Conservation (phyloP, 2,888 invertebrate genomes). For the Plebejus anna region DNA sequence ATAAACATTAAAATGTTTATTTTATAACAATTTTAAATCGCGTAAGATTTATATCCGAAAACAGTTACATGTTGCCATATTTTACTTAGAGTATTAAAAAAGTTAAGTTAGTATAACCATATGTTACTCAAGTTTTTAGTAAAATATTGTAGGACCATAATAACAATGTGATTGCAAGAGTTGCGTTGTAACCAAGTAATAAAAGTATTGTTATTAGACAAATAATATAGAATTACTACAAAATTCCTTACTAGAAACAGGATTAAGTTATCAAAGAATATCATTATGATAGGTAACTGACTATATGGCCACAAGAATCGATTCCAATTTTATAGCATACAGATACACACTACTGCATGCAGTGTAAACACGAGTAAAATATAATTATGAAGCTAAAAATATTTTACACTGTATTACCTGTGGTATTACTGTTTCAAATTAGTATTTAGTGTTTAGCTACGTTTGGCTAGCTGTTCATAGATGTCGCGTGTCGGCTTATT, state of each 20-base stretch:
- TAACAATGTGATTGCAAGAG: conserved; percentile 25
- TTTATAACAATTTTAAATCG: not conserved
- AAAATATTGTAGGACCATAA: not conserved
- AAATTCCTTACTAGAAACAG: not conserved
- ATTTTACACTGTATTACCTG: not conserved
- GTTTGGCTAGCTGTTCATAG: not conserved
- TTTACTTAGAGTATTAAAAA: not conserved
- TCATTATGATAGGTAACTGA: not conserved
- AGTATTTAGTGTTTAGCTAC: not conserved
- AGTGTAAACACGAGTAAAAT: not conserved
- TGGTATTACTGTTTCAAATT: conserved; percentile 1
- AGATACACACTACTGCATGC: not conserved
- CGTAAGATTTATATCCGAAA: not conserved
- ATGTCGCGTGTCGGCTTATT: not conserved
- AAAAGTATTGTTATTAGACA: conserved; percentile 1
- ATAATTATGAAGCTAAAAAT: not conserved
- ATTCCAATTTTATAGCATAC: not conserved
- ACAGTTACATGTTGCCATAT: not conserved
- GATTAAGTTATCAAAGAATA: not conserved
- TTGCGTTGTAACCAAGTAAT: not conserved
- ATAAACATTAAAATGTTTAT: not conserved
- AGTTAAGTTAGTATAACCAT: not conserved
- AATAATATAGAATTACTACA: not conserved
- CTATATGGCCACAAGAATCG: not conserved
- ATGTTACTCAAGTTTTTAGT: not conserved